Percentiles rank a stretch among this genome's conserved stretches.
Evolutionary conservation across 2,113 vertebrate genomes (phyloP).

Genomic region (Tragelaphus scriptus): DNA sequence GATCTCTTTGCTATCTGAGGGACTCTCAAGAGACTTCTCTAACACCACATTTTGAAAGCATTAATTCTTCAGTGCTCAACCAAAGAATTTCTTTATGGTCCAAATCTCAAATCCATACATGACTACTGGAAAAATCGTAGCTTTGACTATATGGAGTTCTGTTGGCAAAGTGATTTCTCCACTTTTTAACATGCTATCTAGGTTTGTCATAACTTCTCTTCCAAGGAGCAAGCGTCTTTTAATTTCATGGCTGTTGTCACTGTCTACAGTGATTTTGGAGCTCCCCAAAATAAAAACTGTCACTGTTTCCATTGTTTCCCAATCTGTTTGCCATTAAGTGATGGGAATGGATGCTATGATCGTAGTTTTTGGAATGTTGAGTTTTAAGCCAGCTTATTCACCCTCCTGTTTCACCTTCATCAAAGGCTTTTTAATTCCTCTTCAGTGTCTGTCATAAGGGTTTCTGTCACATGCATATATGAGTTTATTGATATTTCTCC

Average conservation of each 20-base stretch:
- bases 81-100: neutral
- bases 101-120: neutral
- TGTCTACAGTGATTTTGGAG: neutral
- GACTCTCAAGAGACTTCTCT: neutral
- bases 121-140: neutral
- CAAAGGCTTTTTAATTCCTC: neutral
- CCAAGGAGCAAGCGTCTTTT: neutral
- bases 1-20: neutral
- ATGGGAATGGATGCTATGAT: neutral
- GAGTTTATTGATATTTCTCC: neutral
- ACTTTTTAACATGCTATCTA: neutral
- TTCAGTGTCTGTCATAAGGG: neutral
- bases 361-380: neutral
- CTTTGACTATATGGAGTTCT: neutral
- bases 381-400: neutral
- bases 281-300: neutral
- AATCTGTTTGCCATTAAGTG: neutral
- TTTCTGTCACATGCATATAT: neutral
- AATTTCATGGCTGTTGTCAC: neutral
- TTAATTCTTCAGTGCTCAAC: neutral
- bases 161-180: neutral
- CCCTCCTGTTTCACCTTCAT: neutral
- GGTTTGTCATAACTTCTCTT: neutral
- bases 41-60: neutral
- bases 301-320: neutral